Base-by-base conservation (phyloP, 1,140 invertebrate species). In the Penaeus indicus region DNA sequence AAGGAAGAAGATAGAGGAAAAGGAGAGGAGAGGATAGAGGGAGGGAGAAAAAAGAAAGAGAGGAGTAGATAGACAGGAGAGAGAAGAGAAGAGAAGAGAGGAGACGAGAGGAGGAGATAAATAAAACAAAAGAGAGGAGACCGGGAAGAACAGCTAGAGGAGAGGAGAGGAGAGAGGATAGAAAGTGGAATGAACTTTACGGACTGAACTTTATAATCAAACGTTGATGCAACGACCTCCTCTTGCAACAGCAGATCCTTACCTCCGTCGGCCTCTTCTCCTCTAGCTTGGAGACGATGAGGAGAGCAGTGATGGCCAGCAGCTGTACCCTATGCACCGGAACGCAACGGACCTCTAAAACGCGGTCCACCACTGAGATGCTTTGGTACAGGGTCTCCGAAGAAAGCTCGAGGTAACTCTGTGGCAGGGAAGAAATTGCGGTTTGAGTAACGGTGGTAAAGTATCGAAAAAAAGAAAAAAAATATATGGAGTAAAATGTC, bases 261-360 rank as follows among this genome's bases (percentile, higher is more conserved):
- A 86, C 85, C 61, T 80, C 61, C 2, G 64, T 22, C 4, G 85
- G 85, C 18, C 64, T 32, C 60, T 86, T 27, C 54, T 86, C 85
- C 77, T 86, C 85, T 5, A 87, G 42, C 42, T 87, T 87, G 63
- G 85, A 54, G 18, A 81, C 64, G 18, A 87, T 87, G 42, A 87
- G 67, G 78, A 87, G 64, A 25, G 27, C 21, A 22, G 78, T 81
- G 25, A 82, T 54, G 18, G 79, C 79, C 22, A 82, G 64, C 1
- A 81, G 64, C 62, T 87, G 85, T n/a, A 82, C 13, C 38, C 67
- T 54, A 8, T 64, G 62, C 16, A 67, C 42, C 13, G 79, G 64
- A 0, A 86, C 47, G n/a, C 62, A 54, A 18, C 78, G 27, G 7
- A 38, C 67, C 85, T 72, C 64, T 79, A 87, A 22, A 11, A 87